Evolutionary conservation across 2,797 vertebrate species (phyloP).

Genomic region (Sebastes matsubarae): DNA sequence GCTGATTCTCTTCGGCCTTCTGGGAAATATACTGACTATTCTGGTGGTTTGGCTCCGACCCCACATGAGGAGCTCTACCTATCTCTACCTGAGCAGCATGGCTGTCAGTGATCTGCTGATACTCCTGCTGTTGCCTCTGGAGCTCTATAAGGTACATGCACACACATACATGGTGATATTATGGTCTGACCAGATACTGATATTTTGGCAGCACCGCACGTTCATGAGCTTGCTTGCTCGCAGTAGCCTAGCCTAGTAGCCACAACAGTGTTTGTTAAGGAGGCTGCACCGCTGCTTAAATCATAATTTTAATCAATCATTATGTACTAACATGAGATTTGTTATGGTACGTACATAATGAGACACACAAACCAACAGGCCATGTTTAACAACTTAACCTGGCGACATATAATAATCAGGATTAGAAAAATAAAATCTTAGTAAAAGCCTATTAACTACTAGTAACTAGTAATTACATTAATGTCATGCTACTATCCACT

Average conservation of each 20-base stretch:
- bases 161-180: neutral
- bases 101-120: conserved; percentile 85
- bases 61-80: conserved; percentile 85
- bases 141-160: conserved; percentile 82
- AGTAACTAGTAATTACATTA: no score
- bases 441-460: neutral
- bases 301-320: neutral
- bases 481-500: neutral
- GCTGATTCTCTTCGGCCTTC: conserved; percentile 82
- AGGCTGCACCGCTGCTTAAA: neutral
- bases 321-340: no score
- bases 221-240: neutral
- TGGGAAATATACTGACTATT: conserved; percentile 83
- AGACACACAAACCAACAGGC: neutral
- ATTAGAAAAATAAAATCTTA: neutral
- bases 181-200: neutral
- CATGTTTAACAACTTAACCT: neutral
- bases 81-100: conserved; percentile 88
- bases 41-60: conserved; percentile 83
- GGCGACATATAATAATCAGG: neutral
- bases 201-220: neutral
- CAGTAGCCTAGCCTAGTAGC: neutral
- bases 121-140: conserved; percentile 83
- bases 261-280: neutral
- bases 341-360: neutral